Evolutionary conservation across 2,113 vertebrate genomes (phyloP).

Genomic region (Otis tarda): DNA sequence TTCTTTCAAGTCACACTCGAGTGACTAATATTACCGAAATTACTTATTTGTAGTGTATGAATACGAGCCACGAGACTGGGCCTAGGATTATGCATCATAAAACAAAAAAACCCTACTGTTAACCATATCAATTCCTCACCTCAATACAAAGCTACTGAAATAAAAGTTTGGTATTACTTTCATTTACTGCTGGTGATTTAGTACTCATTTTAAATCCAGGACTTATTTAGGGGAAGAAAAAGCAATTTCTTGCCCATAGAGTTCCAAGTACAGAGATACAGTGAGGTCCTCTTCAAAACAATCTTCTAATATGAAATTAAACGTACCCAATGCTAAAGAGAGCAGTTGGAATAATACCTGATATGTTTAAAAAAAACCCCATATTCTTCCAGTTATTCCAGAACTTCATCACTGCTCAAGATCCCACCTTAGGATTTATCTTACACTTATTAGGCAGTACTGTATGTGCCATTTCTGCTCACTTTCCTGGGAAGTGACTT

Average conservation of each 20-base stretch:
- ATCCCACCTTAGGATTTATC: neutral
- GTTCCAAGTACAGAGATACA: neutral
- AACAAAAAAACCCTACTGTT: neutral
- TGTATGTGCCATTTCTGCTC: accelerated
- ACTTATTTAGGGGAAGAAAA: neutral
- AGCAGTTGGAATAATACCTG: neutral
- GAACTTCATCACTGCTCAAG: accelerated
- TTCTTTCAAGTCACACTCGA: accelerated
- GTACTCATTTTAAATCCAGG: neutral
- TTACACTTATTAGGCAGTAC: neutral
- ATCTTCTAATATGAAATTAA: neutral
- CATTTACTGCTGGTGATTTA: neutral
- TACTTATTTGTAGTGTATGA: neutral
- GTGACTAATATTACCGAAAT: neutral
- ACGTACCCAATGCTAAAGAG: accelerated
- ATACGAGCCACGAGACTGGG: neutral
- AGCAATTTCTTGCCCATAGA: neutral
- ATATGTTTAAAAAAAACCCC: neutral
- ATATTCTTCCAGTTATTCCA: neutral
- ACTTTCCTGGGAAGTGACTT: neutral
- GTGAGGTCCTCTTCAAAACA: neutral
- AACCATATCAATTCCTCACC: neutral
- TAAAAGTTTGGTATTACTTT: neutral
- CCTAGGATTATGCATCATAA: neutral
- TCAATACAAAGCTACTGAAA: neutral